phyloP scores from a whole-genome alignment of 2,797 vertebrate species.

The Euphonia xanthogaster region DNA sequence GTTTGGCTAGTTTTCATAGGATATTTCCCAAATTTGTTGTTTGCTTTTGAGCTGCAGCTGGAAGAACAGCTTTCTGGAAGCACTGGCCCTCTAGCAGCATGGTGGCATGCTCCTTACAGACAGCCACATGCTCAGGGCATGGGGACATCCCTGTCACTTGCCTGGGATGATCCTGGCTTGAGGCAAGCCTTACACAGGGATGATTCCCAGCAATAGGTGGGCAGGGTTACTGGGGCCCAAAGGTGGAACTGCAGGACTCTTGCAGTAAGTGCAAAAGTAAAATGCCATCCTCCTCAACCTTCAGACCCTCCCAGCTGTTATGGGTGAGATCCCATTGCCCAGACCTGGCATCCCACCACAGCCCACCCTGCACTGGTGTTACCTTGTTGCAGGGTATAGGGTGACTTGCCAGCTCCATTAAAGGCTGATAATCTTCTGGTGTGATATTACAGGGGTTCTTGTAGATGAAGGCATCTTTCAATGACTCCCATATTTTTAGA shows the following conservation, averaged over 20 bases:
- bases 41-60: not conserved
- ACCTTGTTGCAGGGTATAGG: slow-evolving; percentile 73
- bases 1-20: not conserved
- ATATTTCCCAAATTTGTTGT: not conserved
- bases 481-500: slow-evolving; percentile 55
- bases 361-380: not conserved
- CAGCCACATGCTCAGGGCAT: not conserved
- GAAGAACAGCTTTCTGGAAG: not conserved
- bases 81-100: not conserved
- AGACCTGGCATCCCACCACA: not conserved
- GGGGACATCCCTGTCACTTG: not conserved
- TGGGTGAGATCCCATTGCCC: not conserved
- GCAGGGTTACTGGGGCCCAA: not conserved
- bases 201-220: accelerated
- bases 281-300: not conserved
- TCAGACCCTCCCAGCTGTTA: not conserved
- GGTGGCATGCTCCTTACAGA: not conserved
- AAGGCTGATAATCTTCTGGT: slow-evolving; percentile 68
- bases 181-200: not conserved
- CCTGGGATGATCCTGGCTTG: not conserved
- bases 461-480: slow-evolving; percentile 65
- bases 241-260: not conserved
- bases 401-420: slow-evolving; percentile 50
- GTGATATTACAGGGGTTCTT: slow-evolving; percentile 74
- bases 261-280: not conserved